These are phyloP conservation scores for Rhogogaster chlorosoma DNA, from an alignment of 2,888 invertebrate genomes.

Conservation along the genomic window DNA sequence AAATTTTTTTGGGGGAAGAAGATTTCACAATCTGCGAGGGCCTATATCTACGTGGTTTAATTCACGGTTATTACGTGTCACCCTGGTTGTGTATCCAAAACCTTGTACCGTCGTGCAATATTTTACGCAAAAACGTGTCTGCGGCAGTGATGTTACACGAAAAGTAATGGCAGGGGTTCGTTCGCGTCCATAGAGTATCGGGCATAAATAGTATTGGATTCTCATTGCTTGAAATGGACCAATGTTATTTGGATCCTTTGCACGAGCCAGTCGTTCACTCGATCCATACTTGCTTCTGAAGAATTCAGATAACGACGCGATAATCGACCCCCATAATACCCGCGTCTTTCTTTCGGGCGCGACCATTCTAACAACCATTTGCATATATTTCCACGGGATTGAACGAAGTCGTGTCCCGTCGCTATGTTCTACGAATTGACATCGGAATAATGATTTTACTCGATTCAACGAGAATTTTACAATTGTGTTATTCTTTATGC, in stretches of 20 bases:
- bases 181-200: conserved; percentile 25
- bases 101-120: conserved; percentile 17
- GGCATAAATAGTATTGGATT: conserved; percentile 31
- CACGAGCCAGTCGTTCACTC: conserved; percentile 38
- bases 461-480: conserved; percentile 1
- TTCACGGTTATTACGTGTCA: conserved; percentile 43
- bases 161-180: neutral
- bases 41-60: conserved; percentile 38
- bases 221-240: conserved; percentile 34
- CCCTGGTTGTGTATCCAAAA: conserved; percentile 11
- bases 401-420: conserved; percentile 31
- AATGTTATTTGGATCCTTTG: conserved; percentile 45
- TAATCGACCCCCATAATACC: conserved; percentile 66
- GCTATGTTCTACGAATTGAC: conserved; percentile 19
- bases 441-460: conserved; percentile 4
- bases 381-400: conserved; percentile 46
- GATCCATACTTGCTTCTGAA: conserved; percentile 55
- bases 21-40: conserved; percentile 7
- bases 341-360: conserved; percentile 52
- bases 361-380: conserved; percentile 54
- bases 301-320: conserved; percentile 64
- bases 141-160: conserved; percentile 13
- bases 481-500: neutral
- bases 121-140: conserved; percentile 12
- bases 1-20: neutral